These are phyloP conservation scores for Eurytoma californica DNA, from an alignment of 2,888 invertebrate species.

Conservation along the genomic window DNA sequence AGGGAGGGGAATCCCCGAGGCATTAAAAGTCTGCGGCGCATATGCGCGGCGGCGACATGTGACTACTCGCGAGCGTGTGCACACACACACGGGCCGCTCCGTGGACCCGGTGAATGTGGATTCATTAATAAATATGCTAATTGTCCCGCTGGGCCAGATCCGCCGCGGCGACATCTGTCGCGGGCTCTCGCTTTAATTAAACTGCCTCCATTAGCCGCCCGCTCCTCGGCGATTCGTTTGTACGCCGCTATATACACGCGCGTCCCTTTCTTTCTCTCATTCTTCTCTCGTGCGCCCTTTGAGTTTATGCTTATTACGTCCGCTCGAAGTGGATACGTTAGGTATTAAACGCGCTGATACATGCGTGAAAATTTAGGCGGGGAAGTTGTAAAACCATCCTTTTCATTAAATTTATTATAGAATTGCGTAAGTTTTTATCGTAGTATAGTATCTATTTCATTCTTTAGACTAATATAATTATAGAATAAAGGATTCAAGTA, in stretches of 20 bases:
- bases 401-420: no score
- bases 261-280: background rate
- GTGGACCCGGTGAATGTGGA: constrained; percentile 56
- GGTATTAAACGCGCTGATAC: no score
- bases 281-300: no score
- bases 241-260: background rate
- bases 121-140: constrained; percentile 66
- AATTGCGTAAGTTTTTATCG: no score
- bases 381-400: no score
- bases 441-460: no score
- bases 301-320: no score
- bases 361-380: no score
- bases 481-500: no score
- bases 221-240: constrained; percentile 31
- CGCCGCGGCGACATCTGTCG: constrained; percentile 57
- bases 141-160: constrained; percentile 53
- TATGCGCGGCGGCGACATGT: background rate
- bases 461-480: no score
- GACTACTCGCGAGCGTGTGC: background rate
- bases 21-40: background rate
- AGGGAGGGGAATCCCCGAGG: background rate
- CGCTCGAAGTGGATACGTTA: no score
- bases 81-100: background rate
- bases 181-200: constrained; percentile 61
- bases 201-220: constrained; percentile 33